Percentiles rank a stretch among this genome's conserved stretches.
Conservation (phyloP, 2,797 vertebrate species). For the Eospalax fontanierii region DNA sequence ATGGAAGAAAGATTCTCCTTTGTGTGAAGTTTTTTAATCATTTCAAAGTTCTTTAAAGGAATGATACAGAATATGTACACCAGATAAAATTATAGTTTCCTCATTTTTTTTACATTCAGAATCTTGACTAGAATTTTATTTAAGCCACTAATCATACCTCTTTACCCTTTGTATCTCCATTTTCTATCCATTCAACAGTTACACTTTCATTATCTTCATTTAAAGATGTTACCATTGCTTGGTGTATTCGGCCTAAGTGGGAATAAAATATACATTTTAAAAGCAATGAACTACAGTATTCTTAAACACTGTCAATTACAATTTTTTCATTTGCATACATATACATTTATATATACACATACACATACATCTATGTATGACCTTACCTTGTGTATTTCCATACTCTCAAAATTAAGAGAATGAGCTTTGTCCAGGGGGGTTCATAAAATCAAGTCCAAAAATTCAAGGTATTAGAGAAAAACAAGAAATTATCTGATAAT, state of each 20-base stretch:
- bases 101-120: constrained; percentile 25
- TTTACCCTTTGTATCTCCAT: constrained; percentile 99
- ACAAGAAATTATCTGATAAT: not conserved
- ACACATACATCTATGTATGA: not conserved
- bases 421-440: not conserved
- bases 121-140: constrained; percentile 51
- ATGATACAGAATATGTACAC: not conserved
- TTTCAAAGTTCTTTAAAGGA: constrained; percentile 48
- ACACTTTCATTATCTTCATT: constrained; percentile 98
- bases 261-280: constrained; percentile 73
- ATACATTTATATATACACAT: not conserved
- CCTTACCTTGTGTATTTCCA: constrained; percentile 5
- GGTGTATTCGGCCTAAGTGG: constrained; percentile 96
- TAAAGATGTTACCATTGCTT: constrained; percentile 99
- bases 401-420: not conserved
- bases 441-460: constrained; percentile 46
- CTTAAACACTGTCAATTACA: constrained; percentile 24
- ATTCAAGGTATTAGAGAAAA: constrained; percentile 43
- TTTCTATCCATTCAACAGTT: constrained; percentile 99
- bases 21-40: constrained; percentile 53
- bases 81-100: constrained; percentile 34
- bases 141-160: constrained; percentile 91
- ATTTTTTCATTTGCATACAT: constrained; percentile 9
- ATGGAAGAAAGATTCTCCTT: not conserved
- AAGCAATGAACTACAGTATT: constrained; percentile 56